A percentile compares a stretch with the other conserved stretches of the same genome.
Evolutionary conservation across 2,797 vertebrate species (phyloP).

Genomic region (Uromys caudimaculatus): DNA sequence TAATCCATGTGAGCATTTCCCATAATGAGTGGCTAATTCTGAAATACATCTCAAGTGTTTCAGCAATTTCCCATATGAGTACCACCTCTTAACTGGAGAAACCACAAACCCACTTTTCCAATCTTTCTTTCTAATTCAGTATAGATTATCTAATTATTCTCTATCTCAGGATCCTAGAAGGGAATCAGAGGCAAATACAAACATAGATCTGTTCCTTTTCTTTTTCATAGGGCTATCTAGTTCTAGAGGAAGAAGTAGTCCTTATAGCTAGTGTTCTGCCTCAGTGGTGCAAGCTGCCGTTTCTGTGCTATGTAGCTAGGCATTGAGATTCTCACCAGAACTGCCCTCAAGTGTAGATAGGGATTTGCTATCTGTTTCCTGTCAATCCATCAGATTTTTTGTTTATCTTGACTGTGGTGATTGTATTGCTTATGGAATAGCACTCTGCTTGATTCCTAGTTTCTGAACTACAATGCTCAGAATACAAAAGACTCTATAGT

Average conservation of each 20-base stretch:
- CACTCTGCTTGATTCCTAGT: background rate
- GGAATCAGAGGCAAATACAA: background rate
- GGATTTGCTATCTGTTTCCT: background rate
- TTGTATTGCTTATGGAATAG: background rate
- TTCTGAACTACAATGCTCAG: background rate
- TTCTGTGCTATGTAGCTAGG: background rate
- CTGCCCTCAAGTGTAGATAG: background rate
- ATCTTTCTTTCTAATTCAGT: background rate
- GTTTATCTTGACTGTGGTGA: background rate
- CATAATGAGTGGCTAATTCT: background rate
- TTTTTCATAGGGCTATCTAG: background rate
- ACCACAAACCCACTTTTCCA: background rate
- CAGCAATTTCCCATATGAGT: background rate
- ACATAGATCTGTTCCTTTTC: background rate
- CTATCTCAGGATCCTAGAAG: background rate
- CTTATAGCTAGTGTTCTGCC: background rate
- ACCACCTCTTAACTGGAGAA: background rate
- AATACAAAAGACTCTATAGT: background rate
- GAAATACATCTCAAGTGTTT: background rate
- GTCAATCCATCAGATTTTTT: background rate
- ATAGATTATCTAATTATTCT: background rate
- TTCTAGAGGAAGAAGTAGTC: background rate
- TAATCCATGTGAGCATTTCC: background rate
- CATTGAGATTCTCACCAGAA: rapidly evolving
- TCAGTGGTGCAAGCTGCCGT: background rate